Evolutionary conservation across 2,113 vertebrate species (phyloP), one percentile per base, ranked within the genome.

Genomic region (Phylloscopus trochilus): DNA sequence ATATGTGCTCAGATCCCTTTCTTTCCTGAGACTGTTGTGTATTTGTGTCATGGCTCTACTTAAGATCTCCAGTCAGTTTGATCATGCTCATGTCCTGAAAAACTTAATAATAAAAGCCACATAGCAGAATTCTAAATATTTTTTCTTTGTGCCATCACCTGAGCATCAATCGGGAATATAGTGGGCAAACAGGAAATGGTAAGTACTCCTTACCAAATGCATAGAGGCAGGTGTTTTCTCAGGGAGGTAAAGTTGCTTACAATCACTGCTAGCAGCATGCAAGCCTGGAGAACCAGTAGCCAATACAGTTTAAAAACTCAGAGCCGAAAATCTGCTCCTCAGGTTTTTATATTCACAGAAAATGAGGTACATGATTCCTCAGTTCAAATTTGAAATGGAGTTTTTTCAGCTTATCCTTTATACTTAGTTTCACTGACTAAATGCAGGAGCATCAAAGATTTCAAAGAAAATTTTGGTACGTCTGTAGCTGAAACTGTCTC

Each of bases 401-500:
- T 90, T 70, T 81, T 78, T 92, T 33, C 41, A 66, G 16, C 8
- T 92, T 89, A 56, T 44, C 68, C 85, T 81, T 31, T 2, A 0
- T 90, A 41, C 9, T 90, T 53, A 5, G 55, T 81, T 68, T 88
- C 24, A 28, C 27, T 68, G 60, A 23, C 11, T 53, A 30, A 84
- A 67, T 62, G 47, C 44, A 47, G 84, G 63, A 66, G 44, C 75
- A 62, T 56, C 31, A 37, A 46, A 62, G 77, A 83, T 91, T 90
- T 87, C 43, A 91, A 93, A 75, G 31, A 80, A 92, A 84, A 87
- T 68, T 96, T 85, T 95, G 76, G 21, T 85, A 62, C 73, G 68
- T 91, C 68, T 70, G 27, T 83, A 73, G 44, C 69, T 92, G 92
- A 95, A 93, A 77, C 83, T 90, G 35, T 93, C 93, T 97, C 94